These are phyloP conservation scores for Empis livida DNA, from an alignment of 2,888 invertebrate species.

Conservation along the genomic window DNA sequence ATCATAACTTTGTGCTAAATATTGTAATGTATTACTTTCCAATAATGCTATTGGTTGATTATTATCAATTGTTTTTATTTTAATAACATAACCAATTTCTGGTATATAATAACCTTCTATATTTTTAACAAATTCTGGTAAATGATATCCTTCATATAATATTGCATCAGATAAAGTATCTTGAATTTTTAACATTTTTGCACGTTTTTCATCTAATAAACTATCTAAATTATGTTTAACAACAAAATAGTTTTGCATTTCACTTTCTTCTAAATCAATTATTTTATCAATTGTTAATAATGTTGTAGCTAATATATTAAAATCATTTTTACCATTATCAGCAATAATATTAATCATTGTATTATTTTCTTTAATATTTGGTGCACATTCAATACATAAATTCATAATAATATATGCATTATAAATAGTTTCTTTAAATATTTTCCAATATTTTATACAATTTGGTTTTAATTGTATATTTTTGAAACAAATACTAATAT, in stretches of 20 bases:
- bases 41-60: not conserved
- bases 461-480: slow-evolving; percentile 9
- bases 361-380: slow-evolving; percentile 4
- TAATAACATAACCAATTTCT: slow-evolving; percentile 15
- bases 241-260: slow-evolving; percentile 10
- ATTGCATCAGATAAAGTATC: slow-evolving; percentile 5
- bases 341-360: not conserved
- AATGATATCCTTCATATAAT: slow-evolving; percentile 1
- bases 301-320: slow-evolving; percentile 5
- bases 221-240: slow-evolving; percentile 11
- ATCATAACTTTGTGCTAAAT: slow-evolving; percentile 23
- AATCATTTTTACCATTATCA: not conserved
- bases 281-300: slow-evolving; percentile 11
- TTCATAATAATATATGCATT: slow-evolving; percentile 7
- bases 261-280: slow-evolving; percentile 11
- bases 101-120: slow-evolving; percentile 11
- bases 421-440: slow-evolving; percentile 11
- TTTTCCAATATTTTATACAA: slow-evolving; percentile 10
- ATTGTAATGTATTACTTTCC: slow-evolving; percentile 8
- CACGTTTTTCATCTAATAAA: slow-evolving; percentile 12
- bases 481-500: slow-evolving; percentile 8
- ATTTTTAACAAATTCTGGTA: slow-evolving; percentile 5
- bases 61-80: not conserved
- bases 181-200: slow-evolving; percentile 4
- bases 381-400: slow-evolving; percentile 4